A percentile compares a stretch with the other conserved stretches of the same genome.
phyloP scores from a whole-genome alignment of 2,113 vertebrate species.

The Callithrix jacchus region DNA sequence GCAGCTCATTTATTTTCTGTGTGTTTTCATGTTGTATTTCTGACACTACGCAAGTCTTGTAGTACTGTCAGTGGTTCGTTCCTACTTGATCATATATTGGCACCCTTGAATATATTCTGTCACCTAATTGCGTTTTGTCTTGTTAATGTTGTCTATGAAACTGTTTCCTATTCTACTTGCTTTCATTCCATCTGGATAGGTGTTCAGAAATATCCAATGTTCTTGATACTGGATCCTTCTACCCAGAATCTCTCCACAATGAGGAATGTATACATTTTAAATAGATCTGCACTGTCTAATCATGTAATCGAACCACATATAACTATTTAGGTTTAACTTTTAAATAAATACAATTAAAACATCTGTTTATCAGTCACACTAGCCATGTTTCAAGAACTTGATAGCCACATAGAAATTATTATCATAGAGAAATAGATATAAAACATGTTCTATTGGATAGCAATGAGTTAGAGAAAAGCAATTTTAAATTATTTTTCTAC shows the following conservation, averaged over 20 bases:
- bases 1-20: background rate
- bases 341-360: background rate
- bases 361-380: background rate
- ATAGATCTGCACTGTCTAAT: background rate
- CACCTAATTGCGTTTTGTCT: background rate
- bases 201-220: background rate
- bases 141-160: background rate
- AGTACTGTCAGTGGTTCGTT: background rate
- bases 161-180: background rate
- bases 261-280: background rate
- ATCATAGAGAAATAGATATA: background rate
- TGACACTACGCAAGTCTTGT: background rate
- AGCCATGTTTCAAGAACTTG: background rate
- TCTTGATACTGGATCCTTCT: background rate
- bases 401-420: background rate
- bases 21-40: background rate
- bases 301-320: background rate
- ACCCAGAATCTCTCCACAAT: background rate
- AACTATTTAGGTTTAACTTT: background rate
- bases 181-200: background rate
- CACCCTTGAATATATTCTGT: background rate
- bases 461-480: background rate
- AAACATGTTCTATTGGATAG: background rate
- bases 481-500: background rate
- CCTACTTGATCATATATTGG: background rate